These are phyloP conservation scores for Nomada fucata DNA, from an alignment of 2,888 invertebrate species.

Conservation along the genomic window DNA sequence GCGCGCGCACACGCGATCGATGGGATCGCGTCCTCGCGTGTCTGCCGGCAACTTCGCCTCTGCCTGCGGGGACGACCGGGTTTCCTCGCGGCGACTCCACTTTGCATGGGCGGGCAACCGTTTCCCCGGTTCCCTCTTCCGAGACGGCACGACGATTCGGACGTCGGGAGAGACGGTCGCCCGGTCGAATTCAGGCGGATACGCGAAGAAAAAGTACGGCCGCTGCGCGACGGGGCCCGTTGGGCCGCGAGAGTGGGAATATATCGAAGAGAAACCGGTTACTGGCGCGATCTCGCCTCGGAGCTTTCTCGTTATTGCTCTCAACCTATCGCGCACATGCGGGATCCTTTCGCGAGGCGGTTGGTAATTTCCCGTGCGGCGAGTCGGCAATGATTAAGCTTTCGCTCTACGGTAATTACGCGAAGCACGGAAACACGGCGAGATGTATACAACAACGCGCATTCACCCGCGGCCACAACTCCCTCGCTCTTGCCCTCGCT, in stretches of 20 bases:
- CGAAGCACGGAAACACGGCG: constrained; percentile 60
- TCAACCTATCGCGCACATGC: constrained; percentile 48
- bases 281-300: constrained; percentile 9
- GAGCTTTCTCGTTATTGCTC: constrained; percentile 56
- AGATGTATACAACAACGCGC: constrained; percentile 61
- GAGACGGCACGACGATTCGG: background rate
- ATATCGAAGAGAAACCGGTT: background rate
- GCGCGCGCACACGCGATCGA: constrained; percentile 44
- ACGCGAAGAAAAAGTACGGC: background rate
- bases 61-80: constrained; percentile 42
- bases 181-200: background rate
- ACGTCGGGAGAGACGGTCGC: background rate
- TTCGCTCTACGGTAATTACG: constrained; percentile 67
- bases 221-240: background rate
- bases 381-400: constrained; percentile 70
- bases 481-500: constrained; percentile 23
- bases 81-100: constrained; percentile 2
- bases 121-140: constrained; percentile 3
- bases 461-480: constrained; percentile 45
- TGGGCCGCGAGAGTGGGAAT: background rate
- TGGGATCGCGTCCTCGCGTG: constrained; percentile 58
- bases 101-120: background rate
- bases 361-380: constrained; percentile 70
- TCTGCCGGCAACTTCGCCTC: constrained; percentile 46
- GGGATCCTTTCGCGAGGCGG: constrained; percentile 62